phyloP scores from a whole-genome alignment of 64 coral and sea anemone species.

The Actinia equina region DNA sequence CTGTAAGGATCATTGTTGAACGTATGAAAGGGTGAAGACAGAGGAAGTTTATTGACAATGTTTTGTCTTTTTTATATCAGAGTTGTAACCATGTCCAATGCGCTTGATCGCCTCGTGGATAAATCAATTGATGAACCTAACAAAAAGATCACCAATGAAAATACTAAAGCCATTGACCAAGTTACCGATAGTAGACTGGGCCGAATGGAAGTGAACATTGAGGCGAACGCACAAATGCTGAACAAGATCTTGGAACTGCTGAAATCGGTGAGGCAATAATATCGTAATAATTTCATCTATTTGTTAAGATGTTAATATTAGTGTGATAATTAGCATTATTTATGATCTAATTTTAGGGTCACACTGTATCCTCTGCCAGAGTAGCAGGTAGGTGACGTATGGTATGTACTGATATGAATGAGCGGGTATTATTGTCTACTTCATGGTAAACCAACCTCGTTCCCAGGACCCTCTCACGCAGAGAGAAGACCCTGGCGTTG shows the following conservation, averaged over 20 bases:
- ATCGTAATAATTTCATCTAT: too few relatives aligned
- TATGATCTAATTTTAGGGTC: too few relatives aligned
- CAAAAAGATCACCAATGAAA: background rate
- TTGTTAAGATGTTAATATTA: too few relatives aligned
- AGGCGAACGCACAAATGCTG: constrained; percentile 41
- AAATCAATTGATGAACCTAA: background rate
- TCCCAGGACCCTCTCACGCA: too few relatives aligned
- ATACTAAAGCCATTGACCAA: constrained; percentile 1
- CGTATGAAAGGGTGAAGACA: background rate
- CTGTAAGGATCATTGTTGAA: too few relatives aligned
- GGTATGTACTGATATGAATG: too few relatives aligned
- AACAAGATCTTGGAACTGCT: constrained; percentile 55
- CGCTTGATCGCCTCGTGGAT: constrained; percentile 62
- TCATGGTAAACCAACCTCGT: too few relatives aligned
- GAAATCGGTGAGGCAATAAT: background rate
- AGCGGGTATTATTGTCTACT: too few relatives aligned
- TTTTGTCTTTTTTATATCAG: background rate
- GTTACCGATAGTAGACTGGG: constrained; percentile 49
- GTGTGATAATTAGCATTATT: background rate
- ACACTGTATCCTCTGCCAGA: background rate
- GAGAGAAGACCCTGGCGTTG: too few relatives aligned
- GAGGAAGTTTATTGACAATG: background rate
- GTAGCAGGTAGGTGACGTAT: too few relatives aligned
- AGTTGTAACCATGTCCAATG: constrained; percentile 23
- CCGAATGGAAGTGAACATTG: constrained; percentile 59